phyloP scores from a whole-genome alignment of 2,113 vertebrate genomes.

The Coreoperca whiteheadi region DNA sequence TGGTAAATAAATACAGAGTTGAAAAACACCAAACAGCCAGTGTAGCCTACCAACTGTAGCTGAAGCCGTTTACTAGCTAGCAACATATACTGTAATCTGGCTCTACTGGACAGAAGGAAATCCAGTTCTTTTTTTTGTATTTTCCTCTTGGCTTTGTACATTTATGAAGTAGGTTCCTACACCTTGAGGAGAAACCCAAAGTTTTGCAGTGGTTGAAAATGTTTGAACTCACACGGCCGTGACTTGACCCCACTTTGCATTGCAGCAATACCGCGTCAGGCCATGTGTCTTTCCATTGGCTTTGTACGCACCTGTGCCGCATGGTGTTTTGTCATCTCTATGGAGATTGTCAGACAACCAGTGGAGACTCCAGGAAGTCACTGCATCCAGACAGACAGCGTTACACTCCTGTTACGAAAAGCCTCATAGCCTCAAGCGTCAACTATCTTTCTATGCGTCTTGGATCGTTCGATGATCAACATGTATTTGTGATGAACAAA shows the following conservation, averaged over 20 bases:
- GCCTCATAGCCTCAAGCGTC: not conserved
- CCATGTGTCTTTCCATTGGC: too few species aligned
- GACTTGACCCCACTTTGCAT: not conserved
- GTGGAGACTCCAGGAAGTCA: not conserved
- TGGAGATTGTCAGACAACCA: too few species aligned
- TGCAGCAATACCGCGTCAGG: too few species aligned
- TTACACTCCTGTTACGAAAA: not conserved
- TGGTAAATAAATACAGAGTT: not conserved
- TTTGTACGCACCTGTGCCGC: too few species aligned
- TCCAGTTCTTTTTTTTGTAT: not conserved
- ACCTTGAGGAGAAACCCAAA: not conserved
- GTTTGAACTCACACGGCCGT: not conserved
- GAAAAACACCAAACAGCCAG: not conserved
- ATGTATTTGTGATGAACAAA: slow-evolving; percentile 3
- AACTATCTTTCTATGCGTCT: not conserved
- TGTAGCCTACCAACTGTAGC: not conserved
- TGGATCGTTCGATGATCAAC: not conserved
- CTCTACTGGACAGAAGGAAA: not conserved
- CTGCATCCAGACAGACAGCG: not conserved
- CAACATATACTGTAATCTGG: not conserved
- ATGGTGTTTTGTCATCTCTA: too few species aligned
- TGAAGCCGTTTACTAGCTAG: too few species aligned
- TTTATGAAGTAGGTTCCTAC: not conserved
- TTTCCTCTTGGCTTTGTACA: not conserved
- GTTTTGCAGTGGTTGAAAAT: not conserved